Evolutionary conservation across 2,113 vertebrate genomes (phyloP).

Genomic region (sheep (Ovis aries)): DNA sequence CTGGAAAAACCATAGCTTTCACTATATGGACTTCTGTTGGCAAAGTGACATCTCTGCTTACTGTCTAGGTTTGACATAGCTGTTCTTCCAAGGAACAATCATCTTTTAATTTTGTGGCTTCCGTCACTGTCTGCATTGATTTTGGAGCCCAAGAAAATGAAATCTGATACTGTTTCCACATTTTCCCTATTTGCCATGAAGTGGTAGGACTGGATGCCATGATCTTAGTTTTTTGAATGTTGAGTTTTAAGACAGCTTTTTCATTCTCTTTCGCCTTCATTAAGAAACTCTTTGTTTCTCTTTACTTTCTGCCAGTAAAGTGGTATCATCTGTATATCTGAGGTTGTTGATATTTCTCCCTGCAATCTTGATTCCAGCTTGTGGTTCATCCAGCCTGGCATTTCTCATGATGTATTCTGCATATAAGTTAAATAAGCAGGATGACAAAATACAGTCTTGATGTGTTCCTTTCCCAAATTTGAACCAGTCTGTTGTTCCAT

Average conservation of each 20-base stretch:
- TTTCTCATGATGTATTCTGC: background rate
- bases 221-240: background rate
- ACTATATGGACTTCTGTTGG: fast-evolving
- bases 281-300: background rate
- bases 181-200: background rate
- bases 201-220: background rate
- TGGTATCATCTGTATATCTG: background rate
- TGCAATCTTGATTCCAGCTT: background rate
- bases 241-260: background rate
- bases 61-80: background rate
- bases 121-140: background rate
- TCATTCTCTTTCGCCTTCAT: background rate
- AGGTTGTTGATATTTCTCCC: background rate
- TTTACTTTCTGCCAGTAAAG: background rate
- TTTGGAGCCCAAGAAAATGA: background rate
- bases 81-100: background rate
- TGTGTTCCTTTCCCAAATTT: background rate
- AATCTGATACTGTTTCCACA: background rate
- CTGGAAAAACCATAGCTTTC: background rate
- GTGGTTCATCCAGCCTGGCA: background rate
- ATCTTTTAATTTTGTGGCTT: background rate
- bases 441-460: background rate
- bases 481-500: background rate
- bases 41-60: background rate
- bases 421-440: background rate